These are phyloP conservation scores for Promerops cafer DNA, from an alignment of 2,113 vertebrate genomes.

Conservation along the genomic window DNA sequence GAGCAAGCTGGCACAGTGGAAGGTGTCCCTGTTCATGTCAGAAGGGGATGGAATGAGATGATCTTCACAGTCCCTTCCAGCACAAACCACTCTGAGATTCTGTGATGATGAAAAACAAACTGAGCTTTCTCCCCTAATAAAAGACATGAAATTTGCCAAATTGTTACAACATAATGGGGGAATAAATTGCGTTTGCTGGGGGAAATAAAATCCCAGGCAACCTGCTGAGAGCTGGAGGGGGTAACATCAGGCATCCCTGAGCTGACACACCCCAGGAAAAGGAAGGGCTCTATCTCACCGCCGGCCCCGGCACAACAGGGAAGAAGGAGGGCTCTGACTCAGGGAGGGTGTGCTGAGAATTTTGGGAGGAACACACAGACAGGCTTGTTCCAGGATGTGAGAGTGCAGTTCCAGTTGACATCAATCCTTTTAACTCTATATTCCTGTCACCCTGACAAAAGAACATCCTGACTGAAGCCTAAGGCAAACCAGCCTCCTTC, in stretches of 20 bases:
- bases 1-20: rapidly evolving
- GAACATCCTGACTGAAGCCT: neutral
- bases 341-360: neutral
- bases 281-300: neutral
- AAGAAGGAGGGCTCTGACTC: conserved; percentile 3
- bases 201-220: neutral
- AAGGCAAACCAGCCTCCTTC: neutral
- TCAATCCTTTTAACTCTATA: neutral
- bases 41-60: neutral
- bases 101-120: neutral
- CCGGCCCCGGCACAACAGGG: neutral
- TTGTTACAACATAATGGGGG: neutral
- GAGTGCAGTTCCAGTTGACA: neutral
- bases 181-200: neutral
- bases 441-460: neutral
- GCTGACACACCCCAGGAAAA: neutral
- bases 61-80: neutral
- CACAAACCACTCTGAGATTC: neutral
- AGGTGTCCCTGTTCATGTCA: neutral
- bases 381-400: neutral
- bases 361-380: neutral
- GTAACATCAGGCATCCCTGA: neutral
- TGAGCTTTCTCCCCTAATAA: rapidly evolving
- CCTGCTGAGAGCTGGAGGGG: neutral
- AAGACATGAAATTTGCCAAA: neutral